Evolutionary conservation across 2,113 vertebrate species (phyloP).

Genomic region (Melozone crissalis): DNA sequence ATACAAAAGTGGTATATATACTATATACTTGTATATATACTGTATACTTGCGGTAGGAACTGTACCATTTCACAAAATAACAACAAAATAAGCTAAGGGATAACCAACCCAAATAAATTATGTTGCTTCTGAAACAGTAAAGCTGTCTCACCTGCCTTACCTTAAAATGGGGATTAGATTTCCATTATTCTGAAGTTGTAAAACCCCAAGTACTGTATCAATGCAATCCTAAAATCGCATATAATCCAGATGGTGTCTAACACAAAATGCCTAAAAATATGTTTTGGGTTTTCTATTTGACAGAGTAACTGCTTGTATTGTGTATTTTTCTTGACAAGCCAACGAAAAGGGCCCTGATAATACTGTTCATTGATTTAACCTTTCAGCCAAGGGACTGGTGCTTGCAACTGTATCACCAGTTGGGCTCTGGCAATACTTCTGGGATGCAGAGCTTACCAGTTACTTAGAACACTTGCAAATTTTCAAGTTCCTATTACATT

Average conservation of each 20-base stretch:
- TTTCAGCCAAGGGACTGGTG: not conserved
- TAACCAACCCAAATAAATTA: not conserved
- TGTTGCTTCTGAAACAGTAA: not conserved
- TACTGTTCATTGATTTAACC: not conserved
- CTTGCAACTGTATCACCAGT: not conserved
- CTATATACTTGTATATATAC: not conserved
- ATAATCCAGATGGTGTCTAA: not conserved
- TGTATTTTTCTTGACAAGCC: not conserved
- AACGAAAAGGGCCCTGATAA: not conserved
- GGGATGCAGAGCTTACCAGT: not conserved
- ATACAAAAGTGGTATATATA: not conserved
- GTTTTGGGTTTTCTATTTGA: not conserved
- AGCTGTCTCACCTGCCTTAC: not conserved
- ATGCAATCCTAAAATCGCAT: not conserved
- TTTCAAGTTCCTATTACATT: not conserved
- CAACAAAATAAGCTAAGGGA: not conserved
- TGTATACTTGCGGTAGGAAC: not conserved
- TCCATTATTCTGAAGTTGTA: not conserved
- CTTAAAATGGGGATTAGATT: not conserved
- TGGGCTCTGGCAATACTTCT: not conserved
- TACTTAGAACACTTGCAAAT: not conserved
- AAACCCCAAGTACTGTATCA: not conserved
- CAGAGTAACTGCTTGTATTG: not conserved
- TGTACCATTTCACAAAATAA: not conserved
- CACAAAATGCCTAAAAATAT: not conserved